Evolutionary conservation across 2,113 vertebrate species (phyloP).

Genomic region (Bufo bufo): DNA sequence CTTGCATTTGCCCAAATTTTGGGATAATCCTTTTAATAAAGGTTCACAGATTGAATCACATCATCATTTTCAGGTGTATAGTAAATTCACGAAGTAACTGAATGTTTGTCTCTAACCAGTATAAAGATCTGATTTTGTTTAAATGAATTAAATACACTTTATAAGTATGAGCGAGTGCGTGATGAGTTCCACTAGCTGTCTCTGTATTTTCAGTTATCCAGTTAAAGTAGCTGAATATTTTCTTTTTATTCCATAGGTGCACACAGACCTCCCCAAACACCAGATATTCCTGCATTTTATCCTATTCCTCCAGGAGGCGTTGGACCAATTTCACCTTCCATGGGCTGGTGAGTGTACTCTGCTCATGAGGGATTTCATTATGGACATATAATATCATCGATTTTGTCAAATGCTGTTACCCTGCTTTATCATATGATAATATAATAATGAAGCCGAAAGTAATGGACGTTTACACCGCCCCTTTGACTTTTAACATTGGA

Average conservation of each 20-base stretch:
- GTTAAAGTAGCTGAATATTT: not conserved
- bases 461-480: not conserved
- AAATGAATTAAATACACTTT: no score
- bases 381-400: no score
- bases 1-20: no score
- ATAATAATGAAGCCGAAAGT: not conserved
- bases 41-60: no score
- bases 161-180: no score
- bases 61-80: no score
- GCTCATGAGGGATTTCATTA: not conserved
- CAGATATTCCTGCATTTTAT: constrained; percentile 93
- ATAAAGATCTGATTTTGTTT: no score
- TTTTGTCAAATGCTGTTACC: not conserved
- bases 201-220: not conserved
- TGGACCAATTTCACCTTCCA: constrained; percentile 90
- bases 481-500: no score
- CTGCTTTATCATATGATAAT: not conserved
- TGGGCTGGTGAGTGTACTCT: constrained; percentile 90
- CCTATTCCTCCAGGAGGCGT: constrained; percentile 88
- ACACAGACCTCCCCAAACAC: constrained; percentile 88
- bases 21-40: no score
- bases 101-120: no score
- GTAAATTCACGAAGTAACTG: no score
- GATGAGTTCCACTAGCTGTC: no score
- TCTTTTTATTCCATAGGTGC: constrained; percentile 73